Conservation (phyloP, 2,113 vertebrate genomes). For the Panurus biarmicus region DNA sequence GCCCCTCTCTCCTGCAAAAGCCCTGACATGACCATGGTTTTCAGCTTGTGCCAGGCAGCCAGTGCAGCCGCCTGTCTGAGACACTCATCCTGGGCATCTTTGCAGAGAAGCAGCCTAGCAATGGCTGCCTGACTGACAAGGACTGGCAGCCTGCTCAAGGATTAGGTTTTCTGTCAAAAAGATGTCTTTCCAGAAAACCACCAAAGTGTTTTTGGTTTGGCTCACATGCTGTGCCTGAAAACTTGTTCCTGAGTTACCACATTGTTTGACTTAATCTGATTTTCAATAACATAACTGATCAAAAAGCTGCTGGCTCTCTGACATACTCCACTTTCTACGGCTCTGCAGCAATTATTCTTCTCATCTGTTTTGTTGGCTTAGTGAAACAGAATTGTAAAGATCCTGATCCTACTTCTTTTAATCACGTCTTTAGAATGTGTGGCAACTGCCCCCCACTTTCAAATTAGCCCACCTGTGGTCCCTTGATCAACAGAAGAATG, state of each 20-base stretch:
- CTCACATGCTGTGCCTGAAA: neutral
- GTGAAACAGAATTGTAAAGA: neutral
- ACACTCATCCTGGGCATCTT: neutral
- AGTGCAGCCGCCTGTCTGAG: neutral
- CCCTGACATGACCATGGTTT: fast-evolving
- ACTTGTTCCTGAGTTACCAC: neutral
- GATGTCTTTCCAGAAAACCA: neutral
- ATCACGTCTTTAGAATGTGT: neutral
- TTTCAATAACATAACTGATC: neutral
- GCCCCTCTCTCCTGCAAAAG: neutral
- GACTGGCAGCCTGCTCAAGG: neutral
- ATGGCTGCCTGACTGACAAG: neutral
- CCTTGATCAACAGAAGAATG: neutral
- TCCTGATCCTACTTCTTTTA: neutral
- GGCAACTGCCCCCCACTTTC: neutral
- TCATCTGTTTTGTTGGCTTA: neutral
- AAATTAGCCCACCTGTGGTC: neutral
- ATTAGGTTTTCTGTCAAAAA: neutral
- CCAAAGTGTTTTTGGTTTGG: neutral
- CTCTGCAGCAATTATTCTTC: neutral
- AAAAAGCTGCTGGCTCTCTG: neutral
- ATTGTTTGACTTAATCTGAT: neutral
- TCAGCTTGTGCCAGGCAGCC: neutral
- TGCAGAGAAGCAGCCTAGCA: neutral
- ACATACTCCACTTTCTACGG: neutral